A percentile compares a stretch with the other conserved stretches of the same genome.
These are phyloP conservation scores for Stenolophus ochropezus DNA, from an alignment of 2,888 invertebrate genomes.

Conservation along the genomic window DNA sequence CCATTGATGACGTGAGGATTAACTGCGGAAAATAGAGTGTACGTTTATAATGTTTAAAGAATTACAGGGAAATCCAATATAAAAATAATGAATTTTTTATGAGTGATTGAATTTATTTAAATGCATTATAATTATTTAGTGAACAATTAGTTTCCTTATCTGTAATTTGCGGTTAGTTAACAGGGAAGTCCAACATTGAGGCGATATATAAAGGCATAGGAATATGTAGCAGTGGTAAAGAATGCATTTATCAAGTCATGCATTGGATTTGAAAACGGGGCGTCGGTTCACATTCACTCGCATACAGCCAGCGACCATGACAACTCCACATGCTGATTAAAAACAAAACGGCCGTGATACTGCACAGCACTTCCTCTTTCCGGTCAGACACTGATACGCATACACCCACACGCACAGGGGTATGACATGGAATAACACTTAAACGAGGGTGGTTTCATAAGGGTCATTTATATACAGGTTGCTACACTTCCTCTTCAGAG, in stretches of 20 bases:
- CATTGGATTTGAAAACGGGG: conserved; percentile 11
- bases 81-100: no score
- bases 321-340: conserved; percentile 22
- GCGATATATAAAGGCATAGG: not conserved
- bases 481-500: not conserved
- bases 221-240: not conserved
- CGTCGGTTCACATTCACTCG: conserved; percentile 15
- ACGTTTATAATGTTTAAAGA: no score
- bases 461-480: not conserved
- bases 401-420: not conserved
- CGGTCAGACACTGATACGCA: conserved; percentile 2
- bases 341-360: conserved; percentile 35
- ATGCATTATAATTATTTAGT: no score
- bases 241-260: conserved; percentile 15
- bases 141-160: no score
- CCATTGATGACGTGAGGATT: no score
- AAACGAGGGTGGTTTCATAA: not conserved
- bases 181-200: no score
- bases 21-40: no score
- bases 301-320: conserved; percentile 3
- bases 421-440: not conserved
- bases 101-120: no score
- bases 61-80: no score
- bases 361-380: conserved; percentile 31
- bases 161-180: no score